Conservation (phyloP, 2,888 invertebrate species). For the Andrena haemorrhoa region DNA sequence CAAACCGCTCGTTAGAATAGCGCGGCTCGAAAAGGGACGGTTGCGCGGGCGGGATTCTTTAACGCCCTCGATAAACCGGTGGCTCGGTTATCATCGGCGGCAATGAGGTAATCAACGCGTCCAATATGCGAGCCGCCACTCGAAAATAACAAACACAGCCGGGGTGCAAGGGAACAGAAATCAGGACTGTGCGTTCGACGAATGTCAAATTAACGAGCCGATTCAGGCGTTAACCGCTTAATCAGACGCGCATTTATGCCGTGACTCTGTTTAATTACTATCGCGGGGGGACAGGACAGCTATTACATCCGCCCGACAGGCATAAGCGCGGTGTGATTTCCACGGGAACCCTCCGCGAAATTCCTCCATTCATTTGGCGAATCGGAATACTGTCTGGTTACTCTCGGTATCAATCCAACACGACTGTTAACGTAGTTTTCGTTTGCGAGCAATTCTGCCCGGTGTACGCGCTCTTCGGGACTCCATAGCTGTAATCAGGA, state of each 20-base stretch:
- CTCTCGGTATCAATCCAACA: not conserved
- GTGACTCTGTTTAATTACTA: slow-evolving; percentile 58
- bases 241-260: slow-evolving; percentile 59
- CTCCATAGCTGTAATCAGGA: no score
- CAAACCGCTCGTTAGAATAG: slow-evolving; percentile 25
- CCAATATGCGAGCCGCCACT: not conserved
- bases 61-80: not conserved
- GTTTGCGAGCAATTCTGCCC: no score
- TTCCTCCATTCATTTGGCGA: slow-evolving; percentile 15
- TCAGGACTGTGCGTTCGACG: slow-evolving; percentile 31
- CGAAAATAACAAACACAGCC: slow-evolving; percentile 42
- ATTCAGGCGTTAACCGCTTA: slow-evolving; percentile 66
- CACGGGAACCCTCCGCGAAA: slow-evolving; percentile 21
- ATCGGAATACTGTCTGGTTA: not conserved
- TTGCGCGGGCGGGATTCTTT: not conserved
- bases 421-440: no score
- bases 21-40: not conserved
- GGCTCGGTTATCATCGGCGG: slow-evolving; percentile 27
- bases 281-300: slow-evolving; percentile 24
- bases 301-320: slow-evolving; percentile 31
- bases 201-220: slow-evolving; percentile 62
- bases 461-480: no score
- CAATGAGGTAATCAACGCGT: slow-evolving; percentile 29
- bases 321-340: slow-evolving; percentile 43
- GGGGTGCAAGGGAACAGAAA: not conserved